phyloP scores from a whole-genome alignment of 1,140 invertebrate species.

The Sitodiplosis mosellana region DNA sequence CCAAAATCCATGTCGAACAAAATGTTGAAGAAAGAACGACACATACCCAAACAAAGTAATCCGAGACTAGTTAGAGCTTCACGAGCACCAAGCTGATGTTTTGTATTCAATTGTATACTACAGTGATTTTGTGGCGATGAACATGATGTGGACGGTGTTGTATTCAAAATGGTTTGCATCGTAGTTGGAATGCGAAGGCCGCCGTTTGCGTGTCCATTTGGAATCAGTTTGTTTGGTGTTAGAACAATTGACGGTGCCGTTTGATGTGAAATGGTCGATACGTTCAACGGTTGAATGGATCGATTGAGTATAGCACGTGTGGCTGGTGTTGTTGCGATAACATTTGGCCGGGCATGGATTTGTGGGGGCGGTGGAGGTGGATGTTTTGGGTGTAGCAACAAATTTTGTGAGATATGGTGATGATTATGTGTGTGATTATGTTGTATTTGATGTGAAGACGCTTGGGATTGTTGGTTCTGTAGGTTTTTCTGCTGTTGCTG shows the following conservation, averaged over 20 bases:
- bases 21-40: background rate
- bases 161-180: conserved; percentile 14
- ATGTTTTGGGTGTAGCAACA: no score
- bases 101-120: conserved; percentile 5
- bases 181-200: conserved; percentile 11
- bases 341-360: no score
- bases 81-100: conserved; percentile 19
- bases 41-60: conserved; percentile 46
- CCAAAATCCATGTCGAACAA: background rate
- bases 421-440: no score
- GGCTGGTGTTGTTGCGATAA: no score
- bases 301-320: conserved; percentile 2
- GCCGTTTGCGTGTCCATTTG: conserved; percentile 15
- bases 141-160: conserved; percentile 6
- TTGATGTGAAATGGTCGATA: conserved; percentile 37
- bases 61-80: conserved; percentile 74
- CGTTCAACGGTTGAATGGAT: conserved; percentile 37
- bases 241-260: conserved; percentile 5
- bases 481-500: no score
- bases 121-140: background rate
- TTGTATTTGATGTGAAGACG: no score
- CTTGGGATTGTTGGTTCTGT: no score
- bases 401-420: no score
- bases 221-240: conserved; percentile 8
- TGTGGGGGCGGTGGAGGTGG: no score